Conservation (phyloP, 2,888 invertebrate genomes). For the Timandra comae region DNA sequence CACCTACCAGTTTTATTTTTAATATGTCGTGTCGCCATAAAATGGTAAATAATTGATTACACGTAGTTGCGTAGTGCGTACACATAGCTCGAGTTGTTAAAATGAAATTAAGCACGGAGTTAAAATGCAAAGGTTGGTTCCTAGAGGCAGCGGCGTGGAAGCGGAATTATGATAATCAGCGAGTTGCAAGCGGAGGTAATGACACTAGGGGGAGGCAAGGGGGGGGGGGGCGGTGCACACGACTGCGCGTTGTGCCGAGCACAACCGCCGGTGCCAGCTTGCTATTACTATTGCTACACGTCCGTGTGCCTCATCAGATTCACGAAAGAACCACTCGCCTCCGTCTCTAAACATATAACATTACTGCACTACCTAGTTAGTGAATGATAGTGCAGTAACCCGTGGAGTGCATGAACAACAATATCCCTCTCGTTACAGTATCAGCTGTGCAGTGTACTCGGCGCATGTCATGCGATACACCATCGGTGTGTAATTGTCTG, state of each 20-base stretch:
- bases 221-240: slow-evolving; percentile 3
- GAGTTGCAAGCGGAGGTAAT: slow-evolving; percentile 5
- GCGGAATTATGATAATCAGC: slow-evolving; percentile 7
- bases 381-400: too few relatives aligned
- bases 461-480: slow-evolving; percentile 1
- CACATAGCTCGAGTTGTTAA: slow-evolving; percentile 1
- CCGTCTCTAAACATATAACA: too few relatives aligned
- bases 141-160: not conserved
- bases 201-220: too few relatives aligned
- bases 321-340: too few relatives aligned
- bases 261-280: not conserved
- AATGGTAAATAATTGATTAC: not conserved
- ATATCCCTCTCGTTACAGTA: too few relatives aligned
- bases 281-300: not conserved
- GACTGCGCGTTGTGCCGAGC: not conserved
- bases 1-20: too few relatives aligned
- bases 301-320: too few relatives aligned
- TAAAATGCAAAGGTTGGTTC: not conserved
- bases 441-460: too few relatives aligned
- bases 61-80: not conserved
- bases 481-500: slow-evolving; percentile 44
- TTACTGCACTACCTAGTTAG: too few relatives aligned
- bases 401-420: too few relatives aligned
- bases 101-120: not conserved
- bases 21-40: too few relatives aligned